Base-by-base conservation (phyloP, 2,797 vertebrate species). In the Falco columbarius region DNA sequence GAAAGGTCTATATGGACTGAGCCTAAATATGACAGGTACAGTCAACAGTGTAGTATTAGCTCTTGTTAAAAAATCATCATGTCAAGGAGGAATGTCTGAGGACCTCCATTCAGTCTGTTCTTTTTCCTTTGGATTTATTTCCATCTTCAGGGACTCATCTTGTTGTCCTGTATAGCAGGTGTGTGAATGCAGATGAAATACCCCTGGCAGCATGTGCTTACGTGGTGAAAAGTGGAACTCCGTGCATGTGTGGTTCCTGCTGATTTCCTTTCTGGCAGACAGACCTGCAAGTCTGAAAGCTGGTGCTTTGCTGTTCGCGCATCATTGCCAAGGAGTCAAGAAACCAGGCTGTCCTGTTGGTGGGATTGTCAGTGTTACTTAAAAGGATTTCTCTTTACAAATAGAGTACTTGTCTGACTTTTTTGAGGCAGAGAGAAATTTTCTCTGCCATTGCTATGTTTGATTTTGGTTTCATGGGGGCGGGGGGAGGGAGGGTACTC, bases 91-190 rank as follows among this genome's bases (percentile, higher is more conserved):
- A 49, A 67, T 56, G 40, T 81, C 52, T 61, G 59, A 7, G 51
- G 27, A 65, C 49, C 29, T 80, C 27, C 3, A 3, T 73, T 85
- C 66, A 72, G 52, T 86, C 20, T 68, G 40, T 87, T 90, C 42
- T 89, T 81, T 86, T 87, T 46, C 59, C 59, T 91, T 76, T 79
- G 81, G 21, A 34, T 75, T 80, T 83, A 52, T 89, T 93, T 90
- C 61, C n/a, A 23, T 81, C 68, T 81, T 83, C 11, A 36, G 56
- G 47, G 61, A 49, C 47, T 67, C 38, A 6, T 73, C 47, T 67
- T 68, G 6, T 56, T 65, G 54, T 52, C 30, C 61, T 66, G 14
- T 55, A 4, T 11, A 71, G 49, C 36, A 56, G 52, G 32, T 83
- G 38, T 12, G 14, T 52, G 56, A 88, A 56, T 81, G 42, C 44